Percentiles rank a stretch among this genome's conserved stretches.
These are phyloP conservation scores for Xiphophorus maculatus DNA, from an alignment of 2,113 vertebrate genomes.

Conservation along the genomic window DNA sequence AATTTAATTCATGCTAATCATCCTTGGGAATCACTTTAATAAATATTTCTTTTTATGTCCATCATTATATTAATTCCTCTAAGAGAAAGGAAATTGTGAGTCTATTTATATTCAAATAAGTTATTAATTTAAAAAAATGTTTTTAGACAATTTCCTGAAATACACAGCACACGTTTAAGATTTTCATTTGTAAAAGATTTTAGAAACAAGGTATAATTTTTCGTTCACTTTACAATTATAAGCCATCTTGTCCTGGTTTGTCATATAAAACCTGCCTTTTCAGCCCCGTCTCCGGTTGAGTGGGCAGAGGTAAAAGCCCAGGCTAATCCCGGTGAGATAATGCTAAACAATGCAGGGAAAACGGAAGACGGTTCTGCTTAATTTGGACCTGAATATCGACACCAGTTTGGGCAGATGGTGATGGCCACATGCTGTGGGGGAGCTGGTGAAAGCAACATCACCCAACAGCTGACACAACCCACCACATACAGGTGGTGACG, in stretches of 20 bases:
- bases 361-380: not conserved
- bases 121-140: not conserved
- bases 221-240: not conserved
- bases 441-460: constrained; percentile 34
- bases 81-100: not conserved
- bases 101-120: not conserved
- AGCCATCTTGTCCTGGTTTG: too few species aligned
- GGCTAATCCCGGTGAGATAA: not conserved
- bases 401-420: constrained; percentile 66
- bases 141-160: not conserved
- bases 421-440: constrained; percentile 24
- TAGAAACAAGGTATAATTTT: not conserved
- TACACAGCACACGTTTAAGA: not conserved
- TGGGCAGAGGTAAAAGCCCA: not conserved
- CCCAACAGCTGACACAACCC: constrained; percentile 63
- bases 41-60: not conserved
- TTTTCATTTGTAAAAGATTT: not conserved
- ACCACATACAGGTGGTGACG: constrained; percentile 58
- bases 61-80: not conserved
- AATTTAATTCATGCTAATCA: not conserved
- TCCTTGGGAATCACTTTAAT: not conserved
- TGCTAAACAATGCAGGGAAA: not conserved
- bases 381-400: constrained; percentile 21
- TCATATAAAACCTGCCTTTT: too few species aligned
- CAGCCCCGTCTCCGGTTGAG: not conserved